A percentile compares a stretch with the other conserved stretches of the same genome.
Conservation (phyloP, 1,140 invertebrate genomes). For the Drosophila lowei region DNA sequence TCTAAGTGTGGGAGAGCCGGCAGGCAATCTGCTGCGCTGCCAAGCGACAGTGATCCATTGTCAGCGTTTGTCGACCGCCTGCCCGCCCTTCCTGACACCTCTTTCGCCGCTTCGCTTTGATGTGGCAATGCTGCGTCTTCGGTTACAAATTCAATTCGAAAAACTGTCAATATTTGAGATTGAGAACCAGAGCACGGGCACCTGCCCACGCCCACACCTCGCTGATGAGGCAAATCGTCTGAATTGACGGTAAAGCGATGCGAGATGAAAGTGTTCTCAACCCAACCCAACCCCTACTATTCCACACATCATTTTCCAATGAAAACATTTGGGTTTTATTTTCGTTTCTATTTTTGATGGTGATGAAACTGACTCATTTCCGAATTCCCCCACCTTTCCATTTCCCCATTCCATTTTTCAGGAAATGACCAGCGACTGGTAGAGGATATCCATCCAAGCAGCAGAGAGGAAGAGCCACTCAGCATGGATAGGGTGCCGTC, state of each 20-base stretch:
- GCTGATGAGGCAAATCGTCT: conserved; percentile 29
- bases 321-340: conserved; percentile 71
- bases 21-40: not conserved
- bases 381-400: too few species aligned
- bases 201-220: conserved; percentile 26
- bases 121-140: conserved; percentile 65
- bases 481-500: conserved; percentile 78
- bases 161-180: conserved; percentile 64
- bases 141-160: conserved; percentile 77
- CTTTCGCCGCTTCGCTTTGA: conserved; percentile 52
- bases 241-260: conserved; percentile 55
- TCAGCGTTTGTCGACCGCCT: conserved; percentile 1
- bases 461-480: not conserved
- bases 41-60: conserved; percentile 32
- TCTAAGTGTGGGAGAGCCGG: not conserved
- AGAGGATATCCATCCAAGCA: not conserved
- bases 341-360: conserved; percentile 24
- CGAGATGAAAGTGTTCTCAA: conserved; percentile 72
- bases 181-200: conserved; percentile 19
- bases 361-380: conserved; percentile 12
- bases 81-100: not conserved
- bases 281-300: not conserved
- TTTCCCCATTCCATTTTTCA: too few species aligned
- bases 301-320: conserved; percentile 39
- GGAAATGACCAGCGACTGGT: conserved; percentile 14